phyloP scores from a whole-genome alignment of 2,113 vertebrate genomes.

The Gorsachius goisagi region DNA sequence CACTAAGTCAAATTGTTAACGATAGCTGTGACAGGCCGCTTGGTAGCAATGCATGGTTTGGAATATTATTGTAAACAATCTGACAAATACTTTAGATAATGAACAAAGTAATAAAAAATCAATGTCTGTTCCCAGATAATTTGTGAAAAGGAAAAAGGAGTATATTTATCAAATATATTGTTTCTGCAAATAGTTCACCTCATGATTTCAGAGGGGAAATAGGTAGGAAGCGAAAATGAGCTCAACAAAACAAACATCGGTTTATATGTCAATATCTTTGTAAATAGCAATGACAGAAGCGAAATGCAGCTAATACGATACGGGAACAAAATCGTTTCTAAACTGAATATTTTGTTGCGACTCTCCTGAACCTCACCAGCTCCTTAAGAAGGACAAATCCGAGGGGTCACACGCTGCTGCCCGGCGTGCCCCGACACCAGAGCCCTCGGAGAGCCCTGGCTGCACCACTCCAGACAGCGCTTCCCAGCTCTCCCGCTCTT shows the following conservation, averaged over 20 bases:
- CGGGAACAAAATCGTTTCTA: neutral
- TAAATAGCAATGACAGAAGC: constrained; percentile 21
- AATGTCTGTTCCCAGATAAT: constrained; percentile 49
- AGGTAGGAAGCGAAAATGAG: constrained; percentile 37
- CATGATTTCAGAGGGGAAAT: constrained; percentile 36
- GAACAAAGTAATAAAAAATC: constrained; percentile 61
- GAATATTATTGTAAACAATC: constrained; percentile 32
- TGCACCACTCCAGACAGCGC: accelerated
- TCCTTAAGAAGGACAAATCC: neutral
- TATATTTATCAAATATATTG: constrained; percentile 52
- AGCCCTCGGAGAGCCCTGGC: neutral
- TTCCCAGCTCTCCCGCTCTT: neutral
- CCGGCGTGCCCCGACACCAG: accelerated
- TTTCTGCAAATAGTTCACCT: constrained; percentile 53
- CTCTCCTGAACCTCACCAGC: neutral
- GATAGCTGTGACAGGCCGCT: neutral
- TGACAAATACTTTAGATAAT: constrained; percentile 57
- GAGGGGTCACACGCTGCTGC: neutral
- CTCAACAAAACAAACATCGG: constrained; percentile 8
- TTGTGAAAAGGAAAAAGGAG: constrained; percentile 46
- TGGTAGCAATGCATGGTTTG: neutral
- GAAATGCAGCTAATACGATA: neutral
- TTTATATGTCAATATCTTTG: constrained; percentile 37
- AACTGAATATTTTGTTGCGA: neutral
- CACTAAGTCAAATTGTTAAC: constrained; percentile 22